These are phyloP conservation scores for Urocyon cinereoargenteus DNA, from an alignment of 2,797 vertebrate species.

Conservation along the genomic window DNA sequence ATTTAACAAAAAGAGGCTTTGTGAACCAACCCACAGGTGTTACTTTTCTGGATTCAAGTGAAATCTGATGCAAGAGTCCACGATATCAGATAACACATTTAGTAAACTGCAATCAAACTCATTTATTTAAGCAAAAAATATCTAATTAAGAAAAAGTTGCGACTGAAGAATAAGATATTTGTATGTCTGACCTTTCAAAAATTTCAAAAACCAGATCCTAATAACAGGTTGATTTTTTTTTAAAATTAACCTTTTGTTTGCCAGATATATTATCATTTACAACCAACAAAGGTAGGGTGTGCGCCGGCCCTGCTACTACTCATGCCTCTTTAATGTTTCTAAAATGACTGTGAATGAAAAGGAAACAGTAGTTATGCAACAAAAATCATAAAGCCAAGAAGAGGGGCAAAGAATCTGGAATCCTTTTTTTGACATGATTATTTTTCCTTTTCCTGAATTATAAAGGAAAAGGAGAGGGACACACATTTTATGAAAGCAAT, in stretches of 20 bases:
- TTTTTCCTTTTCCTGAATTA: not conserved
- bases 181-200: constrained; percentile 79
- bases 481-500: not conserved
- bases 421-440: not conserved
- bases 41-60: constrained; percentile 89
- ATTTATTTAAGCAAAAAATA: constrained; percentile 88
- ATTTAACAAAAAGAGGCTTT: constrained; percentile 89
- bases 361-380: constrained; percentile 5
- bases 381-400: not conserved
- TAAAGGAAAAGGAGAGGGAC: not conserved
- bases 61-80: constrained; percentile 90
- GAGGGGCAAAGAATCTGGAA: not conserved
- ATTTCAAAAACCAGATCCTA: constrained; percentile 68
- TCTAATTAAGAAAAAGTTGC: constrained; percentile 85
- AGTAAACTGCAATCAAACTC: constrained; percentile 87
- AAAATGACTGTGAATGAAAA: constrained; percentile 6
- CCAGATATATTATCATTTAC: constrained; percentile 58
- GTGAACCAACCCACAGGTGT: constrained; percentile 90
- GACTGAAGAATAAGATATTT: constrained; percentile 75
- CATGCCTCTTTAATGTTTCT: not conserved
- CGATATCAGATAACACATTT: constrained; percentile 88
- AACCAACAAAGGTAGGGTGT: constrained; percentile 4
- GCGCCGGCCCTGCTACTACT: not conserved
- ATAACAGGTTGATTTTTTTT: constrained; percentile 57
- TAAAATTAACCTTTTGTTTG: constrained; percentile 79